Evolutionary conservation across 2,113 vertebrate species (phyloP).

Genomic region (Mesoclemmys tuberculata): DNA sequence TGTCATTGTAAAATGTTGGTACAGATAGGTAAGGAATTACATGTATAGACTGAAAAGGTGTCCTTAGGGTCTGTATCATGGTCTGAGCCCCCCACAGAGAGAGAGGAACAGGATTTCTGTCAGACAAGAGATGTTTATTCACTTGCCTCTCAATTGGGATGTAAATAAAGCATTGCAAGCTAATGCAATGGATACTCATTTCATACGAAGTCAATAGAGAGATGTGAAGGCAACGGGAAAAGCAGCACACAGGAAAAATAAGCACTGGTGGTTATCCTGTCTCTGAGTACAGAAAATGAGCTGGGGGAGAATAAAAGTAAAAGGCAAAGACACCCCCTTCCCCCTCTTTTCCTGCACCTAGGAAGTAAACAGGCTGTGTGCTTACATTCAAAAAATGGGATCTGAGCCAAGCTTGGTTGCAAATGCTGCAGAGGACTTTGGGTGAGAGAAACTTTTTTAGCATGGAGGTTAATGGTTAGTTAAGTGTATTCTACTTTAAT

Average conservation of each 20-base stretch:
- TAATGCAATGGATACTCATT: background rate
- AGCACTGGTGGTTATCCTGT: background rate
- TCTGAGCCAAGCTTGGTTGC: background rate
- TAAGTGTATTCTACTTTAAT: background rate
- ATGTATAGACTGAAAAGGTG: background rate
- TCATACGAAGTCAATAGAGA: background rate
- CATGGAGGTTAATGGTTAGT: background rate
- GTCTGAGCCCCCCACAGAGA: background rate
- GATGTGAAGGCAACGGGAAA: background rate
- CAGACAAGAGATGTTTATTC: background rate
- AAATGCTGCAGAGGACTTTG: background rate
- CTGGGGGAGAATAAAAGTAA: background rate
- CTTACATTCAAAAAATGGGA: background rate
- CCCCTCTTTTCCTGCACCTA: background rate
- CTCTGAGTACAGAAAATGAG: background rate
- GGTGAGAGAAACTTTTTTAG: background rate
- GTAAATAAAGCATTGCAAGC: background rate
- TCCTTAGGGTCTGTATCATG: background rate
- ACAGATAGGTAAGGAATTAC: background rate
- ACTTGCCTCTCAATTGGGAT: background rate
- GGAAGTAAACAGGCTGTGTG: background rate
- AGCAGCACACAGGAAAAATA: background rate
- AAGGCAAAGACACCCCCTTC: background rate
- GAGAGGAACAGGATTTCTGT: background rate
- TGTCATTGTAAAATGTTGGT: background rate